These are phyloP conservation scores for Drosophila jambulina DNA, from an alignment of 1,140 invertebrate genomes.

Conservation along the genomic window DNA sequence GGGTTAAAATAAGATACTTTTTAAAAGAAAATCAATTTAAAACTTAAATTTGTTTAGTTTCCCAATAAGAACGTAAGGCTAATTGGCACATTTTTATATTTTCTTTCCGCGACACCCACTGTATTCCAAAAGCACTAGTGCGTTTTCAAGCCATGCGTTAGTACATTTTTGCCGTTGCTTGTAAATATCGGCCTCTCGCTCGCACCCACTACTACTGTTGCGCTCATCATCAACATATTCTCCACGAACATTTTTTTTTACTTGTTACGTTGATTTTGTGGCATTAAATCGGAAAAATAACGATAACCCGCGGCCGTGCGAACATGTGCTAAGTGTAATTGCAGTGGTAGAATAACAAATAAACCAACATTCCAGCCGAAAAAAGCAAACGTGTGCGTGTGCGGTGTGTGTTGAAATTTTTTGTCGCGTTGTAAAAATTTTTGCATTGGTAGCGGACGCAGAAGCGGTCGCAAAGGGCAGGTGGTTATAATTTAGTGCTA, in stretches of 20 bases:
- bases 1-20: no score
- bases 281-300: conserved; percentile 38
- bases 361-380: conserved; percentile 36
- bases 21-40: neutral
- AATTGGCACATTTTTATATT: neutral
- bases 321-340: conserved; percentile 45
- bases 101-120: neutral
- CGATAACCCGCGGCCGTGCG: conserved; percentile 22
- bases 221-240: conserved; percentile 74
- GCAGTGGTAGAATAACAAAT: conserved; percentile 22
- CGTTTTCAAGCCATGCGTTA: conserved; percentile 21
- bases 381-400: conserved; percentile 36
- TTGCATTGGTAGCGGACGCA: conserved; percentile 53
- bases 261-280: conserved; percentile 57
- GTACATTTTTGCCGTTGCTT: conserved; percentile 31
- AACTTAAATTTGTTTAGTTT: neutral
- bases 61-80: neutral
- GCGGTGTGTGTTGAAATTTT: conserved; percentile 52
- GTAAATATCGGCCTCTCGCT: conserved; percentile 66
- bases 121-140: conserved; percentile 2
- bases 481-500: conserved; percentile 41
- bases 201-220: conserved; percentile 72
- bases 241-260: conserved; percentile 70
- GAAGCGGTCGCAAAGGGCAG: conserved; percentile 48
- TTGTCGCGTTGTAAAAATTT: conserved; percentile 78